Base-by-base conservation (phyloP, 2,888 invertebrate species). In the Falcaria lacertinaria region DNA sequence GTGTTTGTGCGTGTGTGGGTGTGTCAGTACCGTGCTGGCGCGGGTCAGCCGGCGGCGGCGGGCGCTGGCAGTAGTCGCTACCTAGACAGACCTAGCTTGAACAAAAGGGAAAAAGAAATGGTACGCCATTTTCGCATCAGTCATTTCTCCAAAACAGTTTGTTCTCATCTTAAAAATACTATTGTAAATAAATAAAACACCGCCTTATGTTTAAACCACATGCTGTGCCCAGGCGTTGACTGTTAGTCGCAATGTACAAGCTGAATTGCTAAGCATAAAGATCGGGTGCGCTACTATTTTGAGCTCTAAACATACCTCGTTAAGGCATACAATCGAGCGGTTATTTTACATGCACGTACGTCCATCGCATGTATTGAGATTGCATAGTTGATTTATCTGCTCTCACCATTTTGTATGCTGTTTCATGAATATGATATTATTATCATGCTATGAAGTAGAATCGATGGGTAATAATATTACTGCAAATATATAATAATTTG, bases 31-130 rank as follows among this genome's bases (percentile, higher is more conserved):
- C 87, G 87, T 87, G 80, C 68, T 65, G 72, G 70, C 72, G 75
- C 72, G 75, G 76, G 68, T 67, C 69, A 67, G 72, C 74, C 71
- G 72, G 76, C 74, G 69, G 76, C 78, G 65, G 79, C 77, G 68
- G 71, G 75, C 78, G 69, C 74, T 84, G 67, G 76, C 73, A 59
- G 75, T 60, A 64, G 74, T 66, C 76, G 79, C 88, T 84, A 89
- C 89, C 89, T 90, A 88, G 85, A 89, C 87, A 86, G 87, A 90
- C 89, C 90, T 89, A 88, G 88, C 88, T 89, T 89, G 86, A 90
- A 89, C 88, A 89, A 78, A 89, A 79, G 82, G 83, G 84, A 73
- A 84, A 83, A 84, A 81, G 80, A 88, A 87, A 86, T 76, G 84
- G 77, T 79, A 82, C 83, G 87, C 81, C 78, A 70, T 75, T 87